Percentiles rank a stretch among this genome's conserved stretches.
phyloP scores from a whole-genome alignment of 2,888 invertebrate genomes.

The Odontocolon sp. region DNA sequence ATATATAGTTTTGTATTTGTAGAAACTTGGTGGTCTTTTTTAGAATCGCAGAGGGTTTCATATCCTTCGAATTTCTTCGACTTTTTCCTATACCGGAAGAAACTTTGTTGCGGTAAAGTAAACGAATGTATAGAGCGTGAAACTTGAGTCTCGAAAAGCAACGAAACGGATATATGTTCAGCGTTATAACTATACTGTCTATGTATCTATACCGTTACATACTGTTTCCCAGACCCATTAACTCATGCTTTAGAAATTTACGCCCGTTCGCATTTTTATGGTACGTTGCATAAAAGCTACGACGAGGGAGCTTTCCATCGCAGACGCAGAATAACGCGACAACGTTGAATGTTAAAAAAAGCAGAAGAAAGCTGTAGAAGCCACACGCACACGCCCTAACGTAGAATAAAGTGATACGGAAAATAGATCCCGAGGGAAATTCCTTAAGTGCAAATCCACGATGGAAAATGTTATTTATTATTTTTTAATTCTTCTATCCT shows the following conservation, averaged over 20 bases:
- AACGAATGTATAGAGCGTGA: background rate
- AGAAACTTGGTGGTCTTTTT: background rate
- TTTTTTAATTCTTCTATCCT: background rate
- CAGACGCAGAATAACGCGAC: background rate
- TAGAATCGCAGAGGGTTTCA: background rate
- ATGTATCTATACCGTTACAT: background rate
- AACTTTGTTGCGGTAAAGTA: background rate
- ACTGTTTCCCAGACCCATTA: background rate
- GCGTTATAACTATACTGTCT: background rate
- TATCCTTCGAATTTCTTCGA: background rate
- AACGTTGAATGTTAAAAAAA: background rate
- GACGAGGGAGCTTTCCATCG: background rate
- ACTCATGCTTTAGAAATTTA: conserved; percentile 7
- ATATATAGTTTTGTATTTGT: too few species aligned
- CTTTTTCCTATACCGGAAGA: background rate
- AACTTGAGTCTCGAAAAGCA: background rate
- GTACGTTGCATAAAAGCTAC: background rate
- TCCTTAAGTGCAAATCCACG: background rate
- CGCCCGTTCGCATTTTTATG: conserved; percentile 20
- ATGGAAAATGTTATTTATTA: background rate
- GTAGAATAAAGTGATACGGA: background rate
- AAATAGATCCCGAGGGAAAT: background rate
- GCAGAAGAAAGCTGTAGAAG: background rate
- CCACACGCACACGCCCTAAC: background rate
- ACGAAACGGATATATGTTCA: background rate